These are phyloP conservation scores for Digitonthophagus gazella DNA, from an alignment of 2,888 invertebrate species.

Conservation along the genomic window DNA sequence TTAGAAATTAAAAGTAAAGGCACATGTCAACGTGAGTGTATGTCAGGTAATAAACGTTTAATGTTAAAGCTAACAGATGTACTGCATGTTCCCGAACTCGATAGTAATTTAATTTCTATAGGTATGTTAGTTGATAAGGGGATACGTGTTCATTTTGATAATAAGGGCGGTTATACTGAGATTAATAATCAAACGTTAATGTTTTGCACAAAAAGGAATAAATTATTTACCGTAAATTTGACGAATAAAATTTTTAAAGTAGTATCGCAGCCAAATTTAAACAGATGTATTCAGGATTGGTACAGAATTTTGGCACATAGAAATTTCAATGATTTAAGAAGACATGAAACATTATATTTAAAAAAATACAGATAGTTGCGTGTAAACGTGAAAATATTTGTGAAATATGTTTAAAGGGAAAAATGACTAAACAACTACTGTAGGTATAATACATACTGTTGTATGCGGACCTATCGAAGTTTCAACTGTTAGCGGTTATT, in stretches of 20 bases:
- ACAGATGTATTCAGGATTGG: neutral
- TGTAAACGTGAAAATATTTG: too few species aligned
- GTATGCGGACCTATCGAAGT: conserved; percentile 5
- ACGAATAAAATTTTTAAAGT: neutral
- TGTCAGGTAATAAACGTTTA: neutral
- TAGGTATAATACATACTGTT: conserved; percentile 8
- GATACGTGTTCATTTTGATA: neutral
- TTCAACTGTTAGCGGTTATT: conserved; percentile 1
- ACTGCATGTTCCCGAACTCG: neutral
- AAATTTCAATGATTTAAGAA: too few species aligned
- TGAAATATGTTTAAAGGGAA: too few species aligned
- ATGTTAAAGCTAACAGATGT: neutral
- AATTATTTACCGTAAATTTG: neutral
- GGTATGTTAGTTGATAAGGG: neutral
- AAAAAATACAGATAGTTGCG: too few species aligned
- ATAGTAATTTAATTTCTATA: neutral
- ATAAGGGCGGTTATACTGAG: neutral
- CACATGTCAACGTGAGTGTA: neutral
- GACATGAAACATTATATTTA: too few species aligned
- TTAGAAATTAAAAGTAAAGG: neutral
- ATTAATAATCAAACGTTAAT: neutral
- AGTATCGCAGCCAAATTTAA: too few species aligned
- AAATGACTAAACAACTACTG: neutral
- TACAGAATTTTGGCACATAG: neutral
- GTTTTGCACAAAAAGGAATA: neutral